Base-by-base conservation (phyloP, 2,888 invertebrate species). In the Metopia argyrocephala region DNA sequence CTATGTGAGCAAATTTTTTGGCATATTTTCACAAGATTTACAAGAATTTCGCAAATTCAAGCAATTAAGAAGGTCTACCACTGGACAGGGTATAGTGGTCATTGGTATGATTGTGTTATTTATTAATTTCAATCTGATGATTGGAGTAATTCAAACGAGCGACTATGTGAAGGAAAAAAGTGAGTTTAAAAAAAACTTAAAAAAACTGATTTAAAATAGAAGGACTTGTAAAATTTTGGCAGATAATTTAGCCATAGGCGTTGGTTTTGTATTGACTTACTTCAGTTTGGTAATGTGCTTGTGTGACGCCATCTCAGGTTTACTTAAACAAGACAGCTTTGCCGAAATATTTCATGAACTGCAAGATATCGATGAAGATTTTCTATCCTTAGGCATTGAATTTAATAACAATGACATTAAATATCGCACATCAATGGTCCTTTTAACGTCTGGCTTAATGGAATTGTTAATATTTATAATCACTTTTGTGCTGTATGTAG, bases 241-340 rank as follows among this genome's bases (percentile, higher is more conserved):
- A 89, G 90, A 87, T 45, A 87, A 89, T 7, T 79, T 90, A 18
- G 87, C 89, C 2, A 85, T 87, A 38, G 89, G 87, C 1, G 90
- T 90, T 85, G 89, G 89, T 5, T 64, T 89, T 2, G 87, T 90
- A 70, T 83, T 90, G 20, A 89, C 88, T 9, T 90, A 90, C 66
- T 88, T 89, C 71, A 87, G 87, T 9, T 85, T 90, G 5, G 80
- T 87, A 2, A 88, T 89, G 87, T 87, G 89, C 86, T 84, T 84
- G n/a, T 84, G 86, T 15, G 91, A 91, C 84, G 87, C 90, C 46
- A 45, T 90, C 4, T 86, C 87, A 0, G 88, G 87, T 0, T 79
- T 91, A n/a, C 79, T 86, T 0, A 90, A 90, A 68, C 91, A 90
- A 75, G 82, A 84, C 1, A 70, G 84, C 27, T 65, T 91, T 9